Conservation (phyloP, 53 echinoderm and acorn worm genomes). For the Crossaster papposus region DNA sequence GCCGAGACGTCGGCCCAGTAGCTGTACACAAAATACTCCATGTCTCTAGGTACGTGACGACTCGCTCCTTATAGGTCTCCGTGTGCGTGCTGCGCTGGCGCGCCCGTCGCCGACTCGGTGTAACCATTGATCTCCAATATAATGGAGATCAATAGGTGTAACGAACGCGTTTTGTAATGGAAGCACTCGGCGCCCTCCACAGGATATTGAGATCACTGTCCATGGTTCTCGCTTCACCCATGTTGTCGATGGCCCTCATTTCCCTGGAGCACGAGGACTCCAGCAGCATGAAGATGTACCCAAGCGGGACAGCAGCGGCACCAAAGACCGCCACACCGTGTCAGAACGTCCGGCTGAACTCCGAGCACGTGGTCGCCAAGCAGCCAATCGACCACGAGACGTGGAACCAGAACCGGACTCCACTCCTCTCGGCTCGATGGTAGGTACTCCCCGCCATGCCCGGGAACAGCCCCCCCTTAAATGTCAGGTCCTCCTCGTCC, state of each 20-base stretch:
- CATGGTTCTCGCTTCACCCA: constrained; percentile 11
- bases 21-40: background rate
- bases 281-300: constrained; percentile 11
- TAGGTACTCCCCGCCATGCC: background rate
- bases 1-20: constrained; percentile 39
- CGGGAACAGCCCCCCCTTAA: background rate
- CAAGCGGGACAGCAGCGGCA: background rate
- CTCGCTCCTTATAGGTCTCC: constrained; percentile 10
- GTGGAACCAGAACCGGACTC: constrained; percentile 34
- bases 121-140: background rate
- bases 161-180: constrained; percentile 36
- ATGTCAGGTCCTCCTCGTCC: background rate
- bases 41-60: constrained; percentile 24
- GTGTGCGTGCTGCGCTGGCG: background rate
- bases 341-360: background rate
- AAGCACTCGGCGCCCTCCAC: constrained; percentile 8
- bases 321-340: background rate
- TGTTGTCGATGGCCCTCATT: background rate
- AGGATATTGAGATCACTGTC: constrained; percentile 1
- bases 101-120: constrained; percentile 2
- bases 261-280: constrained; percentile 16
- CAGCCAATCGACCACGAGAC: constrained; percentile 5
- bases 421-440: background rate
- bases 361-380: background rate
- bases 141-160: too few species aligned